Percentiles rank a stretch among this genome's conserved stretches.
Conservation (phyloP, 1,140 invertebrate genomes). For the Tribolium castaneum region DNA sequence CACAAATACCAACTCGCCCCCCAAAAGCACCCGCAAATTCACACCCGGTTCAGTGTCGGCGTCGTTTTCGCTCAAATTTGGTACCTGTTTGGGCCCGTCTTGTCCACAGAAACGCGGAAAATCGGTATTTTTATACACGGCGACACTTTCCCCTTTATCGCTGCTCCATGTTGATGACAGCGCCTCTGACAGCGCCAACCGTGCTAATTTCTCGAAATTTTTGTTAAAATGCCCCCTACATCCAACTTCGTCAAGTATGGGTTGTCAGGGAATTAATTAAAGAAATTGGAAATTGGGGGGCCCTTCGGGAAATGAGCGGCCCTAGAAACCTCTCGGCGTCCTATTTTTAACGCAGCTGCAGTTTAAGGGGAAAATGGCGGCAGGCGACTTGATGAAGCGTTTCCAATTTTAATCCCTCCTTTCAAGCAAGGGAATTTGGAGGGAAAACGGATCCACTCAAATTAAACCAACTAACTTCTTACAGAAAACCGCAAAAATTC, state of each 20-base stretch:
- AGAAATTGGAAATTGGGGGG: not conserved
- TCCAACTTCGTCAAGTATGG: slow-evolving; percentile 67
- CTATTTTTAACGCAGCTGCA: slow-evolving; percentile 44
- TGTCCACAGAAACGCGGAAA: slow-evolving; percentile 46
- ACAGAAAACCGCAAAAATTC: not conserved
- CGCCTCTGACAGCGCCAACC: slow-evolving; percentile 79
- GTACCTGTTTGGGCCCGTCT: not conserved
- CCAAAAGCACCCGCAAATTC: not conserved
- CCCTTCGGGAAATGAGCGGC: not conserved
- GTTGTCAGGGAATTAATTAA: slow-evolving; percentile 28
- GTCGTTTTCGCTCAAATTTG: not conserved
- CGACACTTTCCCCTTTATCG: slow-evolving; percentile 52
- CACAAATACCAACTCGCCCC: not conserved
- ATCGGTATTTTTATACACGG: slow-evolving; percentile 47
- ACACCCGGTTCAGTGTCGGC: not conserved
- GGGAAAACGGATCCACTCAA: not conserved
- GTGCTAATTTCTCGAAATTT: slow-evolving; percentile 78
- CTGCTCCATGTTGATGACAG: slow-evolving; percentile 74
- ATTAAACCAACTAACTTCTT: not conserved
- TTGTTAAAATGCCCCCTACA: slow-evolving; percentile 76
- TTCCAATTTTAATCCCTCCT: slow-evolving; percentile 35
- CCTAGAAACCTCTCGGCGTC: slow-evolving; percentile 20
- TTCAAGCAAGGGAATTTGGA: not conserved
- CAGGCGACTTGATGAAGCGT: slow-evolving; percentile 28
- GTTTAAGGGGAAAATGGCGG: slow-evolving; percentile 50